Base-by-base conservation (phyloP, 2,113 vertebrate species). In the Hyla sarda region DNA sequence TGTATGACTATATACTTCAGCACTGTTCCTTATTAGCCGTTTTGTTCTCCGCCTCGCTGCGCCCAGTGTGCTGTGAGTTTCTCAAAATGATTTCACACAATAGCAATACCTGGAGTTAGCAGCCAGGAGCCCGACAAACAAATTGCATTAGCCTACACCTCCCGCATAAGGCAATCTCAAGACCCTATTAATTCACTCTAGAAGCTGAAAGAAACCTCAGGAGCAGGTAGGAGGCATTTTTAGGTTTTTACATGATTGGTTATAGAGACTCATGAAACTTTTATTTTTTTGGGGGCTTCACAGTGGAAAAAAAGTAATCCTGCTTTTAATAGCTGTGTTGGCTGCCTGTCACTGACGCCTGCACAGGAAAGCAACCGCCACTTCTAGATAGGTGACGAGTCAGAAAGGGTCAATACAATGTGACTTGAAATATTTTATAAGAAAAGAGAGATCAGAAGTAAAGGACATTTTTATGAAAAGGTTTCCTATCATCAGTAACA, bases 11-110 rank as follows among this genome's bases (percentile, higher is more conserved):
- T 54, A 47, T 72, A 71, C 82, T 37, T 21, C 25, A 48, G 41
- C 45, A 28, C 16, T 21, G 23, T 77, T 50, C 73, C 45, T 77
- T 77, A 85, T 85, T 85, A 48, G 83, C 45, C n/a, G n/a, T n/a
- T n/a, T n/a, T 28, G 73, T 67, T 52, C 17, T 28, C 28, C 47
- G 73, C 73, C 41, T 77, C 25, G 41, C 77, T 76, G 72, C 11
- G 30, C 50, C n/a, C 23, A 5, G 32, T 74, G 82, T 84, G 72
- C 37, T 13, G 47, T 32, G 54, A 67, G 9, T 67, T 60, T 34
- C 56, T 84, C 25, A 21, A 71, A 32, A 32, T 52, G 41, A 52
- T 72, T n/a, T 52, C 2, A 7, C 62, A 83, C 48, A 73, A 52
- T 50, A 72, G 25, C 37, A 85, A 34, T 77, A 48, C 73, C 56